Percentiles rank a stretch among this genome's conserved stretches.
Evolutionary conservation across 1,140 invertebrate genomes (phyloP).

Genomic region (Bacillus rossius): DNA sequence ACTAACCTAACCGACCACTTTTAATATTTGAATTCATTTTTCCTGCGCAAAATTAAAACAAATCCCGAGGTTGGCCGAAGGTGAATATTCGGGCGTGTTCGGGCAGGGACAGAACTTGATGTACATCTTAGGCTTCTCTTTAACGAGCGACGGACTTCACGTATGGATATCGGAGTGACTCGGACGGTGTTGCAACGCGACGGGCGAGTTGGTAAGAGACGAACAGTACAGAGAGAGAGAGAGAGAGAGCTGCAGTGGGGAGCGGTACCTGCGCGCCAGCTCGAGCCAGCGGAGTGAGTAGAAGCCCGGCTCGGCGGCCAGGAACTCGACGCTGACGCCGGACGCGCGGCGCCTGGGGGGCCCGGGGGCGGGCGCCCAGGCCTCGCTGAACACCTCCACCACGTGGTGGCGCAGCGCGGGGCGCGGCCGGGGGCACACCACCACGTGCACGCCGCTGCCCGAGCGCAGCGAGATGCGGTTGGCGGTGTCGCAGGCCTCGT

Average conservation of each 20-base stretch:
- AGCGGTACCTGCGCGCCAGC: conserved; percentile 56
- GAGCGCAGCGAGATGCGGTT: conserved; percentile 69
- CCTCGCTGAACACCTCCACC: conserved; percentile 78
- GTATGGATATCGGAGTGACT: no score
- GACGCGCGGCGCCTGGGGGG: conserved; percentile 49
- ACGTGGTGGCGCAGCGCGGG: conserved; percentile 50
- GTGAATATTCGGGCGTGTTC: no score
- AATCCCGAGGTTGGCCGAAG: no score
- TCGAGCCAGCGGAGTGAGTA: conserved; percentile 81
- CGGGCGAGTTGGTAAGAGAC: no score
- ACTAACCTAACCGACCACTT: no score
- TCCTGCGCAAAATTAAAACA: no score
- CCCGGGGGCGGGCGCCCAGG: conserved; percentile 53
- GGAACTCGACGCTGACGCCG: conserved; percentile 69
- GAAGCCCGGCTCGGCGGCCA: conserved; percentile 62
- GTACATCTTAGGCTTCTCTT: no score
- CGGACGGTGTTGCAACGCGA: no score
- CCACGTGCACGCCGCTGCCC: conserved; percentile 53
- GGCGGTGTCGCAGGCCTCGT: conserved; percentile 58
- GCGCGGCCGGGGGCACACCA: conserved; percentile 63
- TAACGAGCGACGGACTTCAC: no score
- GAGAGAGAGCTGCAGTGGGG: no score
- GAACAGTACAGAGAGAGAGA: neutral
- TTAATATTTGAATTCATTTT: no score
- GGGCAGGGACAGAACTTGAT: no score